Evolutionary conservation across 2,888 invertebrate species (phyloP).

Genomic region (Cerastis leucographa): DNA sequence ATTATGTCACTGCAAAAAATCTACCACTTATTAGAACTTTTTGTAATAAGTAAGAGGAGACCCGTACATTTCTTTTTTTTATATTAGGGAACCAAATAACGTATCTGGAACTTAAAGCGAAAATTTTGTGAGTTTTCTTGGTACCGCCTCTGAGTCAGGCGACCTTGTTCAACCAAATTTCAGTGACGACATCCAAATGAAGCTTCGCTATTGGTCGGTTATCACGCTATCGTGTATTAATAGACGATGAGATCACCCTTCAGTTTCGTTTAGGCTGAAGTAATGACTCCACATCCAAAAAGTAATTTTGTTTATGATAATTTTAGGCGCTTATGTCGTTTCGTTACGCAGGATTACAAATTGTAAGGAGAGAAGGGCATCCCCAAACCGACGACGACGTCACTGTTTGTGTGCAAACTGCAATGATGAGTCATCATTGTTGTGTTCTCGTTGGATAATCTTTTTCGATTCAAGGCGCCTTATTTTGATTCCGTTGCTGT

Average conservation of each 20-base stretch:
- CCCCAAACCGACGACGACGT: constrained; percentile 84
- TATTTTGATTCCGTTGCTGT: constrained; percentile 80
- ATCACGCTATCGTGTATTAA: constrained; percentile 82
- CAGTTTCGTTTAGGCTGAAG: constrained; percentile 76
- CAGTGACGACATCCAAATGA: constrained; percentile 77
- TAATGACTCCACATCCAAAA: constrained; percentile 73
- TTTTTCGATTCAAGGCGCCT: constrained; percentile 75
- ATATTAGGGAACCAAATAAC: background rate
- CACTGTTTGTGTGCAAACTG: constrained; percentile 74
- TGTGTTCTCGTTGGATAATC: constrained; percentile 79
- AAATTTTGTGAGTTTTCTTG: constrained; percentile 47
- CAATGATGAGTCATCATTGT: constrained; percentile 85
- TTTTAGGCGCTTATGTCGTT: constrained; percentile 81
- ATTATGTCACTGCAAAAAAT: background rate
- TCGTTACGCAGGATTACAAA: constrained; percentile 72
- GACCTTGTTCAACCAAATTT: constrained; percentile 49
- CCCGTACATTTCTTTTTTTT: too few species aligned
- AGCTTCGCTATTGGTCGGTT: constrained; percentile 80
- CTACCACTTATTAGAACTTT: background rate
- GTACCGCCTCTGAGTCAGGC: constrained; percentile 32
- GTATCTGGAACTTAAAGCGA: constrained; percentile 3
- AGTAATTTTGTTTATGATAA: constrained; percentile 71
- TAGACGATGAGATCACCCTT: constrained; percentile 87
- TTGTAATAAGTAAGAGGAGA: background rate
- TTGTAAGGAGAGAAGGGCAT: constrained; percentile 88